Conservation (phyloP, 2,888 invertebrate species). For the Noctua pronuba region DNA sequence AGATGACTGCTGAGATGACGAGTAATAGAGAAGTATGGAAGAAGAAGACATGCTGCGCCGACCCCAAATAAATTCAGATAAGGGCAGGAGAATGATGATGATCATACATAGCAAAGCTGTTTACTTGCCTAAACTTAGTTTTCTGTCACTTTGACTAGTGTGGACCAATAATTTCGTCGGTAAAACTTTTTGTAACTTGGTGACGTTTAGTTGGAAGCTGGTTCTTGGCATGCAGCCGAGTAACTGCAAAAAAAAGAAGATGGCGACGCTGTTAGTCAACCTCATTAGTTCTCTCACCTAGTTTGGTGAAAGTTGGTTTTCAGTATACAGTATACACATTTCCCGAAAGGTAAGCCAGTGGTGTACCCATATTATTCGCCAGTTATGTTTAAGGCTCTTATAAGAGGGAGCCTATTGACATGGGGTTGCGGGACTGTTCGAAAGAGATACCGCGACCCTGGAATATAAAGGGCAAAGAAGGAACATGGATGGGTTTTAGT, state of each 20-base stretch:
- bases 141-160: not conserved
- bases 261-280: not conserved
- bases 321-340: not conserved
- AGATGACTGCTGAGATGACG: too few relatives aligned
- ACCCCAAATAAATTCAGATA: too few relatives aligned
- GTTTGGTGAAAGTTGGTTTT: not conserved
- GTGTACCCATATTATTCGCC: not conserved
- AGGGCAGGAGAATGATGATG: too few relatives aligned
- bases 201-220: not conserved
- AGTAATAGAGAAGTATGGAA: too few relatives aligned
- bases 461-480: too few relatives aligned
- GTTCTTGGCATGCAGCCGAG: constrained; percentile 3
- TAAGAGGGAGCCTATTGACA: too few relatives aligned
- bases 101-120: not conserved
- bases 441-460: too few relatives aligned
- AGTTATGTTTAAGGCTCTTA: too few relatives aligned
- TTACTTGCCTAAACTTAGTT: not conserved
- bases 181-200: not conserved
- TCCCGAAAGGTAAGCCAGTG: not conserved
- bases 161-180: not conserved
- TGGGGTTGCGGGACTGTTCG: too few relatives aligned
- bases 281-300: not conserved
- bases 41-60: too few relatives aligned
- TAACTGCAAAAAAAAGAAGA: not conserved
- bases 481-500: too few relatives aligned